Evolutionary conservation across 2,113 vertebrate species (phyloP).

Genomic region (Cyanistes caeruleus): DNA sequence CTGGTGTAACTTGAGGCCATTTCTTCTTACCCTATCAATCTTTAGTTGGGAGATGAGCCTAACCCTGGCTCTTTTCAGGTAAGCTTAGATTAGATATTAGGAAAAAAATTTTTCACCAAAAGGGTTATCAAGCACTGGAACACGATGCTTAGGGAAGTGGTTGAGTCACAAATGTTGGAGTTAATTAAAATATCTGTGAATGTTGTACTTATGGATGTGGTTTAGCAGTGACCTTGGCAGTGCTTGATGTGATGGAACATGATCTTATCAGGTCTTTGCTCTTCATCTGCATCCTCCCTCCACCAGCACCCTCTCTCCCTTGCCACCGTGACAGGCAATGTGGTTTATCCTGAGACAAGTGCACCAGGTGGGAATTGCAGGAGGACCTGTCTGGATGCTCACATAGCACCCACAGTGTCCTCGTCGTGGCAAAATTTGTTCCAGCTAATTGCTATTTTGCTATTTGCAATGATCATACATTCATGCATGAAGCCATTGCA

Average conservation of each 20-base stretch:
- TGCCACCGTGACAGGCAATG: background rate
- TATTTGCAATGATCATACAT: background rate
- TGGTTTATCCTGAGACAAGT: background rate
- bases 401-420: background rate
- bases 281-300: background rate
- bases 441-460: background rate
- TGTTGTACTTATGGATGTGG: fast-evolving
- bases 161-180: background rate
- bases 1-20: background rate
- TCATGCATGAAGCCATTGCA: background rate
- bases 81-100: background rate
- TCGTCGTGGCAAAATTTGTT: background rate
- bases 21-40: background rate
- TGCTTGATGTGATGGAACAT: background rate
- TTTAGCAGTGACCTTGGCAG: background rate
- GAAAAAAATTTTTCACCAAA: background rate
- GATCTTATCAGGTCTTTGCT: background rate
- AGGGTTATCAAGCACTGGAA: background rate
- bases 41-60: background rate
- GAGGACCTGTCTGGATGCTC: background rate
- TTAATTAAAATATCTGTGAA: background rate
- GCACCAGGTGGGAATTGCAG: background rate
- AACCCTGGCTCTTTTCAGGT: background rate
- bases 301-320: background rate
- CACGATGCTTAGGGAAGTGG: fast-evolving